These are phyloP conservation scores for Sarcophaga bullata DNA, from an alignment of 1,140 invertebrate genomes.

Conservation along the genomic window DNA sequence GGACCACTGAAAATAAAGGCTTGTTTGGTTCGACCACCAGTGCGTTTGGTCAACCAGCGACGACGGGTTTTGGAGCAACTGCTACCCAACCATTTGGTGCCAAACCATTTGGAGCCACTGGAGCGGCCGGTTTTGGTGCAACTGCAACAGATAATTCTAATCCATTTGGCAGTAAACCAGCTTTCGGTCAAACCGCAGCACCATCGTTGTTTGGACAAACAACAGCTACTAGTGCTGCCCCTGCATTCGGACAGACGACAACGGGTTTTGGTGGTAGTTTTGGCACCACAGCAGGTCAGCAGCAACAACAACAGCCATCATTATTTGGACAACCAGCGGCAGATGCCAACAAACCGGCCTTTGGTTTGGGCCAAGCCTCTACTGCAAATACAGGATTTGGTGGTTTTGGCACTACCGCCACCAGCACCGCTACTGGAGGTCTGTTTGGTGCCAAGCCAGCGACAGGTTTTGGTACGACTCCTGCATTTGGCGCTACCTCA, in stretches of 20 bases:
- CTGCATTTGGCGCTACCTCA: slow-evolving; percentile 58
- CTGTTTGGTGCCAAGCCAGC: slow-evolving; percentile 62
- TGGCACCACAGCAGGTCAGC: slow-evolving; percentile 52
- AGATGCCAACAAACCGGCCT: slow-evolving; percentile 68
- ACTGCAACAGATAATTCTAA: slow-evolving; percentile 66
- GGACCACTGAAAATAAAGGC: slow-evolving; percentile 54
- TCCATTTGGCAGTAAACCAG: slow-evolving; percentile 64
- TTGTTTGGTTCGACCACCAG: slow-evolving; percentile 54
- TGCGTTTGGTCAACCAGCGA: slow-evolving; percentile 61
- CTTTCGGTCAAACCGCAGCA: slow-evolving; percentile 58
- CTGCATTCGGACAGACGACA: slow-evolving; percentile 59
- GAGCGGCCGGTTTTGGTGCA: slow-evolving; percentile 71
- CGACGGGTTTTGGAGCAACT: slow-evolving; percentile 64
- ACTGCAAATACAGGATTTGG: slow-evolving; percentile 64
- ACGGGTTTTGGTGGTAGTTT: slow-evolving; percentile 67
- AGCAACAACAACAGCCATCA: slow-evolving; percentile 47
- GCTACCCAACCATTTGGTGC: slow-evolving; percentile 58
- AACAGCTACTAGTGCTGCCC: slow-evolving; percentile 61
- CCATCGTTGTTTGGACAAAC: slow-evolving; percentile 59
- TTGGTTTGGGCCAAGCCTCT: slow-evolving; percentile 65
- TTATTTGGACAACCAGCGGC: slow-evolving; percentile 67
- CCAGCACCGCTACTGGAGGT: slow-evolving; percentile 57
- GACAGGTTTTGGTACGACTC: slow-evolving; percentile 64
- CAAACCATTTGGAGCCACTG: slow-evolving; percentile 69
- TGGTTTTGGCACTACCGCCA: slow-evolving; percentile 64